Conservation (phyloP, 2,797 vertebrate species). For the Caiman crocodilus region DNA sequence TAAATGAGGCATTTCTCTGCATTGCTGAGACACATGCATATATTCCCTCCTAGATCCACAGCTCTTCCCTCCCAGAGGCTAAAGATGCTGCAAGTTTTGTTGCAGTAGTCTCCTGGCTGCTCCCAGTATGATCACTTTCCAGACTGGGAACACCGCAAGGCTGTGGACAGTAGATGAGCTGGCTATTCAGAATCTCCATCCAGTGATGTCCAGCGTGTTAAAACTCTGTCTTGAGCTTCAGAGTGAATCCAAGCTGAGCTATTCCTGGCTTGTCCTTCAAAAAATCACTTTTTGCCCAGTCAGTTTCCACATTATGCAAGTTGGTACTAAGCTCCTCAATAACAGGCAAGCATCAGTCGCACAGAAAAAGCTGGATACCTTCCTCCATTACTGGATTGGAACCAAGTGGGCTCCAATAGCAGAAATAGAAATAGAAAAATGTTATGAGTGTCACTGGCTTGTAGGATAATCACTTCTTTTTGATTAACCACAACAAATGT, state of each 20-base stretch:
- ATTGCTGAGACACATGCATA: not conserved
- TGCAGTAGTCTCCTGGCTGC: not conserved
- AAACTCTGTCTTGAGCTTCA: not conserved
- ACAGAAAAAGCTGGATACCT: not conserved
- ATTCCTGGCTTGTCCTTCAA: not conserved
- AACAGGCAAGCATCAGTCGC: not conserved
- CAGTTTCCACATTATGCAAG: not conserved
- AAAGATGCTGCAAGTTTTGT: not conserved
- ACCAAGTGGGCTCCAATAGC: not conserved
- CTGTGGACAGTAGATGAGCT: not conserved
- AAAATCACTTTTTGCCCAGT: not conserved
- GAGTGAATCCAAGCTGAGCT: not conserved
- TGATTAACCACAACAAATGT: too few relatives aligned
- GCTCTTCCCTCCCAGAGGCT: not conserved
- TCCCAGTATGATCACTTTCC: not conserved
- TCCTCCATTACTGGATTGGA: not conserved
- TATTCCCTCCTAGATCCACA: not conserved
- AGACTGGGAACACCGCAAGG: not conserved
- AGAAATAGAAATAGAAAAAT: not conserved
- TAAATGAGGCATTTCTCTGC: not conserved
- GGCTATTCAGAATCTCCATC: not conserved
- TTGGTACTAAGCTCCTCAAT: not conserved
- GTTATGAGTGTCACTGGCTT: too few relatives aligned
- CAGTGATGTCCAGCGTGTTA: not conserved
- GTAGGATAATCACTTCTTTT: too few relatives aligned